Evolutionary conservation across 2,113 vertebrate genomes (phyloP), one percentile per base, ranked within the genome.

Genomic region (Apodemus sylvaticus): DNA sequence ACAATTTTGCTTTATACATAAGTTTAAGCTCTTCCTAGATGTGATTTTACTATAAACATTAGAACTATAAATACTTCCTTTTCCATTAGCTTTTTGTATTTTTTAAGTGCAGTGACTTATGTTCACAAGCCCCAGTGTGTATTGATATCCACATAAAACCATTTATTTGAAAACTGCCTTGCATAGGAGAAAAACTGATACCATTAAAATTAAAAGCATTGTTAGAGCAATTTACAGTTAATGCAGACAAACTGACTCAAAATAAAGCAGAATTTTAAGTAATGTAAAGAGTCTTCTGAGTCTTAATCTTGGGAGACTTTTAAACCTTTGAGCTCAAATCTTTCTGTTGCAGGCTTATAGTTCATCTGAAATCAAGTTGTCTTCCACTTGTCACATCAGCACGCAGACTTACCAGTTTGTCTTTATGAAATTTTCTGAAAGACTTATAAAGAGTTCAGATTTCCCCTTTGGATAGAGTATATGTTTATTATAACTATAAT

Each of bases 131-230:
- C 31, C 22, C 76, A 26, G 29, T 51, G 29, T 73, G 20, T 93
- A 91, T 39, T 85, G 31, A 90, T 95, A 93, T 7, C 39, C 11
- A 17, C 24, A 71, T 68, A 88, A 92, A 36, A 60, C 8, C 26
- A 55, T 90, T 96, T 89, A 88, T 83, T 86, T 96, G 90, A 94
- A 93, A 94, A 76, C 36, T 94, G 39, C 53, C 31, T 77, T 90
- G 4, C 31, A 51, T 48, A 36, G 70, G 58, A 94, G 55, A 78
- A 96, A 96, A 94, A 93, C 73, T 58, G 39, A 79, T 82, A 51
- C 4, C 19, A 64, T 71, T 78, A 81, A 77, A 51, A 26, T 94
- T 95, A 94, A 96, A 68, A 90, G 58, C 87, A 91, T 94, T 71
- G 36, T 83, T 94, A 78, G 74, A 60, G 51, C 94, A 91, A 58